Base-by-base conservation (phyloP, 2,113 vertebrate species). In the Seriola quinqueradiata region DNA sequence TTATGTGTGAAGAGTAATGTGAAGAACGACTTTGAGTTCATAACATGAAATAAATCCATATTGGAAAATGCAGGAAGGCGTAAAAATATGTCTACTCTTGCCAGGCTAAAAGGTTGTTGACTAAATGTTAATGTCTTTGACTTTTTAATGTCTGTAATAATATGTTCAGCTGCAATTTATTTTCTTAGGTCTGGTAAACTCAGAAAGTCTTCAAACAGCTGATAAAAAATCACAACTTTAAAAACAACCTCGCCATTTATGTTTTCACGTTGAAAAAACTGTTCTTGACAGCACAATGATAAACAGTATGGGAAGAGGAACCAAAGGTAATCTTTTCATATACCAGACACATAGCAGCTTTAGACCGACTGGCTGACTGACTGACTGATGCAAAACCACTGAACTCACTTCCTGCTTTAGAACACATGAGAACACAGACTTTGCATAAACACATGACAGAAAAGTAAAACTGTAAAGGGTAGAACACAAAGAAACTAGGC, bases 361-460 rank as follows among this genome's bases (percentile, higher is more conserved):
- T 38, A 54, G 21, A 25, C 1, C 11, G 40, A 40, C 54, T 55
- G 4, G 78, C 52, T 60, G 8, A 81, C 25, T 28, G 21, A 25
- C 1, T 42, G 40, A 40, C 54, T 55, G 4, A 81, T 80, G 68
- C 70, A 85, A 86, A 85, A 55, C 19, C 4, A 25, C 59, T n/a
- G 10, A 16, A 8, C 36, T 48, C 28, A 59, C 46, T 34, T 66
- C 63, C 75, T 74, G 68, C 2, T 63, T 66, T n/a, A 28, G 19
- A 21, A 55, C 16, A 79, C 19, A 50, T 16, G 23, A 55, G 11
- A 28, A 63, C 4, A 14, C 42, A 34, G 2, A 58, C 8, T 81
- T 78, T 82, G 50, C 74, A 76, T 82, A 8, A 48, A 65, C 4
- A 61, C 10, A 59, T 21, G 34, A 54, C 25, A 40, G 38, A 2